Conservation (phyloP, 2,888 invertebrate species). For the Lapara coniferarum region DNA sequence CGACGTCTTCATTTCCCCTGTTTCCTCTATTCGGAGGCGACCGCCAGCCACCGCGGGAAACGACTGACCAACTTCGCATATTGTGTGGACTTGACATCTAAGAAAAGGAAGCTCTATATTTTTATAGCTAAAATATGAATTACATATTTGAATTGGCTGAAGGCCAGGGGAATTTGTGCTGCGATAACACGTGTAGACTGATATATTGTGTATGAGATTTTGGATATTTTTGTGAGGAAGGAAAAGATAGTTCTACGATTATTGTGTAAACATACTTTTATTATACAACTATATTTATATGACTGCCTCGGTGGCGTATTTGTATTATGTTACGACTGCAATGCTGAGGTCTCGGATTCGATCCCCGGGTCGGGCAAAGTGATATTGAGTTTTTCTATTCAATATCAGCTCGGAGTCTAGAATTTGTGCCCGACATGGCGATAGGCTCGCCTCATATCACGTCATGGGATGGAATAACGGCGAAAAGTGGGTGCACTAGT, state of each 20-base stretch:
- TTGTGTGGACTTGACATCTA: slow-evolving; percentile 31
- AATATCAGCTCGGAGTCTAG: no score
- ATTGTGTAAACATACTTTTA: no score
- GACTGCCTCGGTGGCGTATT: no score
- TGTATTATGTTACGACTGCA: no score
- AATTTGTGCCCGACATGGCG: no score
- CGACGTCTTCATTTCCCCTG: slow-evolving; percentile 47
- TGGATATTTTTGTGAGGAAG: not conserved
- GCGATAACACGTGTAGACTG: not conserved
- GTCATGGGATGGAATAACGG: no score
- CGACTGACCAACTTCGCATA: slow-evolving; percentile 39
- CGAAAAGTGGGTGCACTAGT: no score
- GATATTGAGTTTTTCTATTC: no score
- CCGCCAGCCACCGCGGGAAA: slow-evolving; percentile 29
- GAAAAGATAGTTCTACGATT: not conserved
- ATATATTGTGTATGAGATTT: not conserved
- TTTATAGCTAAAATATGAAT: slow-evolving; percentile 36
- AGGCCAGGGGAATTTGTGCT: not conserved
- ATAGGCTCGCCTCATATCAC: no score
- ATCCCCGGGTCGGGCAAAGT: no score
- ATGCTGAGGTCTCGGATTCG: no score
- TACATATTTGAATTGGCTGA: slow-evolving; percentile 12
- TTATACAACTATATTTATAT: no score
- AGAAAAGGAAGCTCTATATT: slow-evolving; percentile 17
- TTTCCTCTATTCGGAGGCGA: slow-evolving; percentile 36